Evolutionary conservation across 2,113 vertebrate genomes (phyloP), one percentile per base, ranked within the genome.

Genomic region (Scortum barcoo): DNA sequence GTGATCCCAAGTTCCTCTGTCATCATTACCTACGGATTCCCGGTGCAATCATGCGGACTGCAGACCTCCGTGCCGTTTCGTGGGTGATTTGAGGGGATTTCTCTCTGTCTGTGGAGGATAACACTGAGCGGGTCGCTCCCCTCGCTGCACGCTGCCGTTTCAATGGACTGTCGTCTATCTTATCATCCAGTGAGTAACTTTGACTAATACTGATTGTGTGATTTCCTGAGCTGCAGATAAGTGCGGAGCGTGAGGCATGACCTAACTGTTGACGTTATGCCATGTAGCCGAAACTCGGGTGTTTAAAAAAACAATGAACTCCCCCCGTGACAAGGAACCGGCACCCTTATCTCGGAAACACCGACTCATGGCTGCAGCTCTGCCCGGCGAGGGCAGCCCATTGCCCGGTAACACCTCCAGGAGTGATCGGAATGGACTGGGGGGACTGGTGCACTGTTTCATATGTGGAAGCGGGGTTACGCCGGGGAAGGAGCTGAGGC

Each of bases 381-480:
- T 93, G 84, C 81, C 93, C 93, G 94, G 89, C 28, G 95, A 95
- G 67, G 94, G 93, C 81, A 93, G 92, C 82, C 65, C 91, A 30
- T 67, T 93, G 76, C 86, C 91, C 89, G 93, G 88, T 76, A 89
- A 91, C 91, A 80, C 80, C 73, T 91, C 94, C 91, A 89, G 93
- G 87, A 70, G 78, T 44, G 93, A 94, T 75, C 91, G 93, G 72
- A 94, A 96, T 83, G 95, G 94, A 67, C 61, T 90, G n/a, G 92
- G 85, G 57, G 93, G 87, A 26, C 82, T 96, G 30, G 92, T 97
- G 5, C 96, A 96, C 72, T 99, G 97, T 91, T 99, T 99, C 77
- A 93, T 99, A 83, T 99, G 97, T 88, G 97, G 97, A 58, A 96
- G 96, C 77, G 96, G 96, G 58, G 97, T 98, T 57, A 95, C 96